Conservation (phyloP, 1,140 invertebrate species). For the Drosophila asahinai region DNA sequence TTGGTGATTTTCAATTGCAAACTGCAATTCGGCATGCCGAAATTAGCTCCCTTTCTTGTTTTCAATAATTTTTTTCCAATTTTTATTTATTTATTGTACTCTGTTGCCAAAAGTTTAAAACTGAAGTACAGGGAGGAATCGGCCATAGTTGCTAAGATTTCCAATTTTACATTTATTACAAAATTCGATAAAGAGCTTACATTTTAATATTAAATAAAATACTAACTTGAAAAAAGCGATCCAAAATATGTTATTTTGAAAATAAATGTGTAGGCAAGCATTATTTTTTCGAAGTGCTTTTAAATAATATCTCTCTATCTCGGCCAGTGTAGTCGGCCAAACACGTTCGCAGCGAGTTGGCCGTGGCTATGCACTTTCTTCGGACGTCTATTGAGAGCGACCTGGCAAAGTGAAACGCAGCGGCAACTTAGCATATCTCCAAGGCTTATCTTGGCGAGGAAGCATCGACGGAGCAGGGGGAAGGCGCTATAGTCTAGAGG, state of each 20-base stretch:
- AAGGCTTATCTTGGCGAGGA: conserved; percentile 67
- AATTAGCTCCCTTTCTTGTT: too few relatives aligned
- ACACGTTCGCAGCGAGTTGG: conserved; percentile 61
- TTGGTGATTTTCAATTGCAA: too few relatives aligned
- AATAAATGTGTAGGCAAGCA: too few relatives aligned
- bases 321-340: conserved; percentile 35
- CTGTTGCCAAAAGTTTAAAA: too few relatives aligned
- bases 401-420: conserved; percentile 29
- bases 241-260: accelerated
- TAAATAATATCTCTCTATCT: background rate
- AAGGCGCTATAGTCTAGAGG: conserved; percentile 3
- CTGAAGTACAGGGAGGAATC: too few relatives aligned
- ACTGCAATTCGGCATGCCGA: too few relatives aligned
- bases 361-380: conserved; percentile 58
- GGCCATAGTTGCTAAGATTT: too few relatives aligned
- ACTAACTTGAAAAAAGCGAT: background rate
- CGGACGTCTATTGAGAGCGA: conserved; percentile 48
- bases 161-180: too few relatives aligned
- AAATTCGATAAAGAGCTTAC: too few relatives aligned
- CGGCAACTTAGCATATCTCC: conserved; percentile 72
- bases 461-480: conserved; percentile 5
- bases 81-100: too few relatives aligned
- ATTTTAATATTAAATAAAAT: background rate
- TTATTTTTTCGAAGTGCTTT: background rate
- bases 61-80: too few relatives aligned